Conservation (phyloP, 2,797 vertebrate genomes). For the Botia kubotai region DNA sequence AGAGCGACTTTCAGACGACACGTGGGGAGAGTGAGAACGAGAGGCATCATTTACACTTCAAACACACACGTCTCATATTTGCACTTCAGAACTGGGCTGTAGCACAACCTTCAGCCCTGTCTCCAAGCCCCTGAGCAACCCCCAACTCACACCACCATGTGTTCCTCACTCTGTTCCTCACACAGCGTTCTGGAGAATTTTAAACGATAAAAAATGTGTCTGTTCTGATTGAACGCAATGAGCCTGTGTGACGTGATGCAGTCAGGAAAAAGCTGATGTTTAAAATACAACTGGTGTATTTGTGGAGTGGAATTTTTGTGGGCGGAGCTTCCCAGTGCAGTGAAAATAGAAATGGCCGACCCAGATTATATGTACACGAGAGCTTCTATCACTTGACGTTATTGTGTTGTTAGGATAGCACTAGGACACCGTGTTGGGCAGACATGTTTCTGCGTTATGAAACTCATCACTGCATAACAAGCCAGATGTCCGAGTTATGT, state of each 20-base stretch:
- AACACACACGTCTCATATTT: slow-evolving; percentile 48
- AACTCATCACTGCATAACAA: too few relatives aligned
- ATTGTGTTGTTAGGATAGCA: neutral
- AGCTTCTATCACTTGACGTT: neutral
- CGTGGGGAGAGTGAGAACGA: slow-evolving; percentile 1
- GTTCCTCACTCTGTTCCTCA: neutral
- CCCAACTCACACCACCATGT: neutral
- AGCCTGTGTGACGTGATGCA: too few relatives aligned
- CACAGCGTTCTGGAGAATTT: neutral
- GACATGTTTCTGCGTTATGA: neutral
- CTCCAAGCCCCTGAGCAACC: neutral
- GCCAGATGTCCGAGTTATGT: too few relatives aligned
- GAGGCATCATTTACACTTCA: slow-evolving; percentile 53
- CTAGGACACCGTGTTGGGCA: neutral
- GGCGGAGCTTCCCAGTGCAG: neutral
- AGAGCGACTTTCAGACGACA: neutral
- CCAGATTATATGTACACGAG: neutral
- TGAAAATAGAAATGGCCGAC: slow-evolving; percentile 6
- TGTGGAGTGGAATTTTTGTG: neutral
- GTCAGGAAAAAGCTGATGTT: too few relatives aligned
- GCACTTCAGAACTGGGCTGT: slow-evolving; percentile 48
- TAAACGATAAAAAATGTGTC: neutral
- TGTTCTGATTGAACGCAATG: neutral
- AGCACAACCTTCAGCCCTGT: neutral
- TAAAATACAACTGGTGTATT: neutral